Evolutionary conservation across 1,140 invertebrate genomes (phyloP).

Genomic region (Phthorimaea operculella): DNA sequence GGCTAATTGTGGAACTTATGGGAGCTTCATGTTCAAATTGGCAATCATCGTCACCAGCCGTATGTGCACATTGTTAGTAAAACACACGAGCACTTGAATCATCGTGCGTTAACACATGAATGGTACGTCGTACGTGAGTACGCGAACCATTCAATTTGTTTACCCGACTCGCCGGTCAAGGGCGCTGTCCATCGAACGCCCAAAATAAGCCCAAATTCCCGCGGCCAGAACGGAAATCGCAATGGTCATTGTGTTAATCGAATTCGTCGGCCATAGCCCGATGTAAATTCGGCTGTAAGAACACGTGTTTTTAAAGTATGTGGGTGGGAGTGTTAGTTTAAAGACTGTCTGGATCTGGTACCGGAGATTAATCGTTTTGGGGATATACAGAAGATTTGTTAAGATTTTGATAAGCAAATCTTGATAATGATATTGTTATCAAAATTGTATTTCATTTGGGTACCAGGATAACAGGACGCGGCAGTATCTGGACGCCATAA

Average conservation of each 20-base stretch:
- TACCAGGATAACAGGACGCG: no score
- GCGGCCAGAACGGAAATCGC: constrained; percentile 17
- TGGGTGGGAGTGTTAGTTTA: no score
- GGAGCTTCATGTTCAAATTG: no score
- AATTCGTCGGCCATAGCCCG: background rate
- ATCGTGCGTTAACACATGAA: constrained; percentile 62
- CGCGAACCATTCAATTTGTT: constrained; percentile 66
- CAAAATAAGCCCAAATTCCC: constrained; percentile 25
- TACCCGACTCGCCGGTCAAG: constrained; percentile 54
- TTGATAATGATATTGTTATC: no score
- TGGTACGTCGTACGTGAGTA: constrained; percentile 49
- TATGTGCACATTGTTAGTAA: constrained; percentile 27
- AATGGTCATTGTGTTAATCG: constrained; percentile 10
- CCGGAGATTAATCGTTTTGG: no score
- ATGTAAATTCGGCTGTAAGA: background rate
- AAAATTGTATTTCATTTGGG: no score
- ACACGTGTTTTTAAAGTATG: no score
- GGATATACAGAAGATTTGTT: no score
- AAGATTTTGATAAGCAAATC: no score
- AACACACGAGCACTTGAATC: constrained; percentile 54
- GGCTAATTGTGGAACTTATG: no score
- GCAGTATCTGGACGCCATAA: background rate
- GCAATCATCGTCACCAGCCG: background rate
- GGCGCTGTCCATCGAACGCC: constrained; percentile 48
- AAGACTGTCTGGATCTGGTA: no score